Percentiles rank a stretch among this genome's conserved stretches.
phyloP scores from a whole-genome alignment of 2,113 vertebrate species.

The Psilopsiagon aurifrons region DNA sequence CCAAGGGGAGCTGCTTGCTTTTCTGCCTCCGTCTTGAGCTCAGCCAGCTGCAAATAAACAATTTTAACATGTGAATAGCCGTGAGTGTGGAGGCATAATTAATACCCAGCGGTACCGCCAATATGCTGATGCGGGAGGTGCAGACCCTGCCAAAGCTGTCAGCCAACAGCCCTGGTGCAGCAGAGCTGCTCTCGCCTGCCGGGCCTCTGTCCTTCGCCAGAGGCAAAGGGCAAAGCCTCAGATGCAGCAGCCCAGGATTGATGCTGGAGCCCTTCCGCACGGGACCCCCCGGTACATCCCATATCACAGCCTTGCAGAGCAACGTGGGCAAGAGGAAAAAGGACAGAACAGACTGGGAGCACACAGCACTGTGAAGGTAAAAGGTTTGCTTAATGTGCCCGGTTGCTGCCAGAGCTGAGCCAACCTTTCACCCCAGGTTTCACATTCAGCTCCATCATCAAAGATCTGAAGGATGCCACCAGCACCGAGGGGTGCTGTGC shows the following conservation, averaged over 20 bases:
- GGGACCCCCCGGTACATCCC: accelerated
- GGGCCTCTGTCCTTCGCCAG: neutral
- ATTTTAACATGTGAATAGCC: constrained; percentile 63
- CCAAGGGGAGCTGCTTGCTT: neutral
- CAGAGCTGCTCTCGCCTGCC: neutral
- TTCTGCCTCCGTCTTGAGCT: constrained; percentile 48
- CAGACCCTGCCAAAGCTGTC: constrained; percentile 38
- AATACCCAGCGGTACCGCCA: constrained; percentile 51
- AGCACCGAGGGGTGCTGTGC: neutral
- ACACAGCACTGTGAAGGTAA: accelerated
- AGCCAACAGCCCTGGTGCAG: neutral
- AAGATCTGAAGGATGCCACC: neutral
- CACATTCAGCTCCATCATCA: neutral
- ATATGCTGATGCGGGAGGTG: constrained; percentile 37
- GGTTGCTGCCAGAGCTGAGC: neutral
- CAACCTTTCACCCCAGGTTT: neutral
- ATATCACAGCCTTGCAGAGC: neutral
- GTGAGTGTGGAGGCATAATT: constrained; percentile 52
- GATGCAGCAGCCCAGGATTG: neutral
- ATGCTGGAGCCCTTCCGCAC: accelerated
- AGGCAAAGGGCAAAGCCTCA: constrained; percentile 17
- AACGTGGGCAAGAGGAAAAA: neutral
- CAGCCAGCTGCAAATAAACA: constrained; percentile 60
- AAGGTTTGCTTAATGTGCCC: neutral
- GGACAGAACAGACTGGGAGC: accelerated